These are phyloP conservation scores for Parazoanthus atlanticus DNA, from an alignment of 92 coral and sea anemone genomes.

Conservation along the genomic window DNA sequence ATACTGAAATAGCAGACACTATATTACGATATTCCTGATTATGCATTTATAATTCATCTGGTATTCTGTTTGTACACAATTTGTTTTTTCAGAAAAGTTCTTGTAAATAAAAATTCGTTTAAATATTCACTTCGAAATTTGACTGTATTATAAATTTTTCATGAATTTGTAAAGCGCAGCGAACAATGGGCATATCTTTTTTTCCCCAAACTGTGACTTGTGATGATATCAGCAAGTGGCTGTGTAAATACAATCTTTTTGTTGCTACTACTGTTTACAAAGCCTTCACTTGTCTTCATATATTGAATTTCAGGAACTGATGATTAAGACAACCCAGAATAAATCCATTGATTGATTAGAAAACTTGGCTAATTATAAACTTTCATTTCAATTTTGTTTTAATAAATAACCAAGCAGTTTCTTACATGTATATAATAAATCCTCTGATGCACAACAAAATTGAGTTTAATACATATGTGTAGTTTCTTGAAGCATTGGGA, in stretches of 20 bases:
- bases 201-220: background rate
- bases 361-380: too few species aligned
- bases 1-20: background rate
- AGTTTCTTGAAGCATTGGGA: background rate
- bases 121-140: background rate
- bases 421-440: too few species aligned
- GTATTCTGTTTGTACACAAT: background rate
- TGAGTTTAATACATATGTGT: background rate
- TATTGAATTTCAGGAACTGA: background rate
- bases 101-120: background rate
- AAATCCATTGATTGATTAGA: background rate
- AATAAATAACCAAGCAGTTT: too few species aligned
- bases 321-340: background rate
- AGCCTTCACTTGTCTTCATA: background rate
- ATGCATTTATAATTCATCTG: background rate
- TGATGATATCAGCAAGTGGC: background rate
- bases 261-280: slow-evolving; percentile 1
- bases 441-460: background rate
- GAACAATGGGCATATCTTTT: background rate
- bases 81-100: background rate
- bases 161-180: background rate
- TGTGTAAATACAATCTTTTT: slow-evolving; percentile 16
- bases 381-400: background rate
- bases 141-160: background rate
- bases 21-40: background rate